Conservation (phyloP, 2,113 vertebrate genomes). For the Dasyornis broadbenti region DNA sequence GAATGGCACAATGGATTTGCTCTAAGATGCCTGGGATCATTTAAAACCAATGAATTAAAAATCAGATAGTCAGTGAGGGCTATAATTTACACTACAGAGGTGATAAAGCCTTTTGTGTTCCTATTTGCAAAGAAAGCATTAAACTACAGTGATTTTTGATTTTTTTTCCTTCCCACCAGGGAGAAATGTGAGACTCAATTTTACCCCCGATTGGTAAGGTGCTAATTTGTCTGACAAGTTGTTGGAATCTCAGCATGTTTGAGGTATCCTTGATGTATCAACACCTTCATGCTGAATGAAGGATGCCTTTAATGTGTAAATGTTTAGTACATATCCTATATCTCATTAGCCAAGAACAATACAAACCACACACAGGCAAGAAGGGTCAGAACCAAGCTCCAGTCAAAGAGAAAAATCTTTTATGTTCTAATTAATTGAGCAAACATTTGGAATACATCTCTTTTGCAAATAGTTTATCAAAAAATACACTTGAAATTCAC, state of each 20-base stretch:
- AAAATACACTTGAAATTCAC: neutral
- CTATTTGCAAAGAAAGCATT: conserved; percentile 55
- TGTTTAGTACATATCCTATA: conserved; percentile 81
- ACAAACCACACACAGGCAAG: conserved; percentile 60
- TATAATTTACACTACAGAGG: conserved; percentile 49
- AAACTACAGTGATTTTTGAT: conserved; percentile 60
- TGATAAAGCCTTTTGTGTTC: conserved; percentile 45
- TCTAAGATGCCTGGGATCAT: conserved; percentile 43
- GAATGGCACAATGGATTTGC: neutral
- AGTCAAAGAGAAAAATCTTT: conserved; percentile 57
- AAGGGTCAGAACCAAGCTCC: conserved; percentile 42
- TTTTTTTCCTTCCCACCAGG: conserved; percentile 58
- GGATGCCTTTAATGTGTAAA: conserved; percentile 77
- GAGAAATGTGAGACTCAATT: conserved; percentile 80
- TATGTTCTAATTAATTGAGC: conserved; percentile 64
- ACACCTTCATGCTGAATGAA: conserved; percentile 86
- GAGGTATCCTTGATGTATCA: conserved; percentile 90
- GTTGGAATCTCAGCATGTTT: conserved; percentile 85
- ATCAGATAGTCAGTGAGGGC: conserved; percentile 26
- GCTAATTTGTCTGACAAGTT: conserved; percentile 91
- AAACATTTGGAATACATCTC: conserved; percentile 17
- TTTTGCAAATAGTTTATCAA: neutral
- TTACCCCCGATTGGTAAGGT: conserved; percentile 79
- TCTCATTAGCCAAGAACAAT: conserved; percentile 81
- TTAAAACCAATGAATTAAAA: conserved; percentile 68